These are phyloP conservation scores for Dolichopus griseipennis DNA, from an alignment of 2,888 invertebrate species.

Conservation along the genomic window DNA sequence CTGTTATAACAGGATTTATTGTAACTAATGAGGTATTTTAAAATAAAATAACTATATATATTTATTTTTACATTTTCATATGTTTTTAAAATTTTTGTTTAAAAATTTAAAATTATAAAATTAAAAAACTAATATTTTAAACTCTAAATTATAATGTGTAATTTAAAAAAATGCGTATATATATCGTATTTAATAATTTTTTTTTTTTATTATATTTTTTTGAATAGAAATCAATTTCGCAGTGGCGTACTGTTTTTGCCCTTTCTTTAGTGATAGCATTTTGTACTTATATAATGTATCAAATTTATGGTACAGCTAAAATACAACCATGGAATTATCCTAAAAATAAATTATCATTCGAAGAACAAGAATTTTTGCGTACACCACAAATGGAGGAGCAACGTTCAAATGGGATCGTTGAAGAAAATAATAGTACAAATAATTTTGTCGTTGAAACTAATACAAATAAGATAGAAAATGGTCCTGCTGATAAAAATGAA, in stretches of 20 bases:
- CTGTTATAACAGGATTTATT: conserved; percentile 54
- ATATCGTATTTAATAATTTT: too few relatives aligned
- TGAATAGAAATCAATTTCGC: conserved; percentile 41
- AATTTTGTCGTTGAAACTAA: too few relatives aligned
- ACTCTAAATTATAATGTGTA: too few relatives aligned
- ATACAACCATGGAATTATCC: conserved; percentile 42
- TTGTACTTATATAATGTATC: conserved; percentile 54
- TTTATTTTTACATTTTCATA: too few relatives aligned
- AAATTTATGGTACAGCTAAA: conserved; percentile 58
- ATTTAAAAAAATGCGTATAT: too few relatives aligned
- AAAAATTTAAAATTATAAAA: background rate
- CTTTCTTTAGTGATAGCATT: conserved; percentile 53
- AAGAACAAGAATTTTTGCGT: conserved; percentile 13
- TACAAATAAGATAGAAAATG: too few relatives aligned
- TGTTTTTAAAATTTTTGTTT: too few relatives aligned
- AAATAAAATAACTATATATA: background rate
- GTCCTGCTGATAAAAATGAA: too few relatives aligned
- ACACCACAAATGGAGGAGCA: background rate
- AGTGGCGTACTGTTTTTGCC: conserved; percentile 58
- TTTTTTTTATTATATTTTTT: background rate
- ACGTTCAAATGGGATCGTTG: background rate
- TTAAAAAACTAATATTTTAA: too few relatives aligned
- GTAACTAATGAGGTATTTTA: conserved; percentile 49
- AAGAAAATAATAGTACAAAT: background rate
- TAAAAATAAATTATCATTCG: background rate